Evolutionary conservation across 2,113 vertebrate genomes (phyloP).

Genomic region (Rostratula benghalensis): DNA sequence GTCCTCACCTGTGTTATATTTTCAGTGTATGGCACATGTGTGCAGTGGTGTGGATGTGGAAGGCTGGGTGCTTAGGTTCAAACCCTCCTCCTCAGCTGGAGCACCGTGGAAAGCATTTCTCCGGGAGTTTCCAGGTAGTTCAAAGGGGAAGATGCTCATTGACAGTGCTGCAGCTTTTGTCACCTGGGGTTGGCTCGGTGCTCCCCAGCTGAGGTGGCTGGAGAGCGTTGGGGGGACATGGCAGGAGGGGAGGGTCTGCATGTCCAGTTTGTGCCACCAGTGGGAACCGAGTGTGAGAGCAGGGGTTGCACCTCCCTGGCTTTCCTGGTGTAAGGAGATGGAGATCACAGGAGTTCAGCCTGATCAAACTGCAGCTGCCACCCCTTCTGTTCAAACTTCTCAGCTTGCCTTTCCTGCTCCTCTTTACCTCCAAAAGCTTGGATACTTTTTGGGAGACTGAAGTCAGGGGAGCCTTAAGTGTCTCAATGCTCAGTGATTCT

Average conservation of each 20-base stretch:
- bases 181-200: background rate
- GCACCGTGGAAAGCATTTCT: background rate
- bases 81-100: background rate
- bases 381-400: constrained; percentile 3
- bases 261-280: background rate
- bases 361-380: background rate
- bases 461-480: constrained; percentile 45
- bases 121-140: background rate
- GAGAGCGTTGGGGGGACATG: background rate
- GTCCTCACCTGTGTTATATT: background rate
- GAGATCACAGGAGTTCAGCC: background rate
- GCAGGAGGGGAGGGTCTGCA: background rate
- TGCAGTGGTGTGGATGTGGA: background rate
- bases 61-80: background rate
- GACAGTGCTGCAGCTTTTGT: background rate
- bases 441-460: constrained; percentile 19
- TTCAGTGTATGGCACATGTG: background rate
- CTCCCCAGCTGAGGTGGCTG: background rate
- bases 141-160: background rate
- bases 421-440: background rate
- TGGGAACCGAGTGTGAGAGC: background rate
- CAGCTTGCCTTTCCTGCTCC: constrained; percentile 21
- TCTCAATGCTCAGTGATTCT: constrained; percentile 21
- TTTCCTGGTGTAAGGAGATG: background rate
- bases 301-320: background rate